Conservation (phyloP, 92 coral and sea anemone genomes). For the Epizoanthus rinbou region DNA sequence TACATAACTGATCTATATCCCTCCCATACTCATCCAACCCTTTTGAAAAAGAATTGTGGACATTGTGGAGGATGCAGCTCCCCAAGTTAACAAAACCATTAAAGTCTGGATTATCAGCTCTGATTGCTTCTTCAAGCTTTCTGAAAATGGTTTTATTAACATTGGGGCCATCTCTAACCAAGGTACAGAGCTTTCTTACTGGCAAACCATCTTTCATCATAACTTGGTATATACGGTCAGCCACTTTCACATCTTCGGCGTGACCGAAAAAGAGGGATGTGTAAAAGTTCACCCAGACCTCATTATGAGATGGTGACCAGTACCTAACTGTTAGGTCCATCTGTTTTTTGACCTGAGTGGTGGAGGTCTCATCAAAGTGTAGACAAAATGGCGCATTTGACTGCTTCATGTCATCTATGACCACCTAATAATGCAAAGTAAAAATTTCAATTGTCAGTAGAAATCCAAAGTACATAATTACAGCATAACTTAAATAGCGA, state of each 20-base stretch:
- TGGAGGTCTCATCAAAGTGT: constrained; percentile 56
- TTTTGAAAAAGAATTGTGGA: constrained; percentile 54
- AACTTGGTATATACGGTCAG: constrained; percentile 42
- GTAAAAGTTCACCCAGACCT: constrained; percentile 52
- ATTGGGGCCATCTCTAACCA: constrained; percentile 56
- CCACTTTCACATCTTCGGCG: constrained; percentile 54
- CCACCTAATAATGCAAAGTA: constrained; percentile 12
- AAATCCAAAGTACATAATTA: too few relatives aligned
- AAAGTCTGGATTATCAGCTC: constrained; percentile 53
- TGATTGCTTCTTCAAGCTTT: constrained; percentile 51
- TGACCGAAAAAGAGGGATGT: constrained; percentile 53
- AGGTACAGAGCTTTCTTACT: constrained; percentile 31
- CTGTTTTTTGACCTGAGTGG: constrained; percentile 51
- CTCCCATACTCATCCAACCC: constrained; percentile 51
- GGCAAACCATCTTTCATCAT: constrained; percentile 28
- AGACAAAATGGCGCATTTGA: constrained; percentile 49
- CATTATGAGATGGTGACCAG: constrained; percentile 58
- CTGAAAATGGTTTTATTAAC: constrained; percentile 55
- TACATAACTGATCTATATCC: constrained; percentile 49
- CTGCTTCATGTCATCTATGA: constrained; percentile 51
- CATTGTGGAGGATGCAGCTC: constrained; percentile 49
- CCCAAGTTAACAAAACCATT: constrained; percentile 56
- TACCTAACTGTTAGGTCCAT: constrained; percentile 53
- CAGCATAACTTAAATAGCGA: too few relatives aligned
- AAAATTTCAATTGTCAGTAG: neutral